A percentile compares a stretch with the other conserved stretches of the same genome.
These are phyloP conservation scores for Aleiodes testaceus DNA, from an alignment of 2,888 invertebrate genomes.

Conservation along the genomic window DNA sequence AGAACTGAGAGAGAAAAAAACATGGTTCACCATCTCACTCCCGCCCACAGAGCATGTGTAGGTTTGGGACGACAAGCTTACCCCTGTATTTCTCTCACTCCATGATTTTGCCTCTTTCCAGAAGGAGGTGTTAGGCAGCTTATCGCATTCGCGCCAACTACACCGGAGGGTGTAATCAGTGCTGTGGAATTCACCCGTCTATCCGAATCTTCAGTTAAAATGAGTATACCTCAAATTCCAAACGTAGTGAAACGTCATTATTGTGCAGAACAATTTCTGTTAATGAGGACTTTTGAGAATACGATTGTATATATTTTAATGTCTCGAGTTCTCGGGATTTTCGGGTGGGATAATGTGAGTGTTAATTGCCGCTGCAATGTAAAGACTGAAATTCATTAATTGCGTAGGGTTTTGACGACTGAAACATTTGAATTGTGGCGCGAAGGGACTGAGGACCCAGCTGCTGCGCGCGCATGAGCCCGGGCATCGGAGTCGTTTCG, in stretches of 20 bases:
- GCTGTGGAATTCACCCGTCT: constrained; percentile 48
- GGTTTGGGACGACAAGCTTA: not conserved
- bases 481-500: too few relatives aligned
- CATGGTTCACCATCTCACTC: not conserved
- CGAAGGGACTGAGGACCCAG: too few relatives aligned
- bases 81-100: not conserved
- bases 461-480: too few relatives aligned
- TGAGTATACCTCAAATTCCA: constrained; percentile 40
- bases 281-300: constrained; percentile 41
- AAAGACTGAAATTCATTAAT: too few relatives aligned
- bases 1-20: not conserved
- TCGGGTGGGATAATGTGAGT: not conserved
- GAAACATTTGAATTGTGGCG: too few relatives aligned
- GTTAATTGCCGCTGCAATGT: too few relatives aligned
- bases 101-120: constrained; percentile 19
- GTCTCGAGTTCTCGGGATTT: not conserved
- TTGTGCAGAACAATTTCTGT: constrained; percentile 22
- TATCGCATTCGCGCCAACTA: constrained; percentile 51
- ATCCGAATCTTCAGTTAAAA: constrained; percentile 37
- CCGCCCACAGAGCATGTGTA: constrained; percentile 4
- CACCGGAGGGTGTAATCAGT: constrained; percentile 51
- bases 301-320: not conserved
- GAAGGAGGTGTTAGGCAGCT: constrained; percentile 45
- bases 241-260: constrained; percentile 44
- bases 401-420: too few relatives aligned